Evolutionary conservation across 2,888 invertebrate genomes (phyloP).

Genomic region (Agonopterix arenella): DNA sequence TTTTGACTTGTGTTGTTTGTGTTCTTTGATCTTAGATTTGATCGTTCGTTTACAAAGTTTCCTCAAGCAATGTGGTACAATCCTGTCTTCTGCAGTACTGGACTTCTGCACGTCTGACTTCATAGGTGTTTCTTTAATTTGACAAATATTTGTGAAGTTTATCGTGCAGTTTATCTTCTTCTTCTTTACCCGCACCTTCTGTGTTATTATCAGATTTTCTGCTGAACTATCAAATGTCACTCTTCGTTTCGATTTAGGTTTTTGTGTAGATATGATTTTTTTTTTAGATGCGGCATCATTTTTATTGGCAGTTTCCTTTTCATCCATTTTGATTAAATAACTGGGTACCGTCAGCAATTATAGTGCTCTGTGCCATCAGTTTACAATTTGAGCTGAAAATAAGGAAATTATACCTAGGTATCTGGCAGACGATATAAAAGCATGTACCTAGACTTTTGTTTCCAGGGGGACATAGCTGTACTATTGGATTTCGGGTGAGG

Average conservation of each 20-base stretch:
- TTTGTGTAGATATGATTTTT: neutral
- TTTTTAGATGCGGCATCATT: neutral
- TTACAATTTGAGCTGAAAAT: no score
- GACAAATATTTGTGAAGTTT: conserved; percentile 11
- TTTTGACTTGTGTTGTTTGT: no score
- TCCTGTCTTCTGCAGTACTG: conserved; percentile 4
- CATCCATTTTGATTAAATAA: no score
- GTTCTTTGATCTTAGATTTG: no score
- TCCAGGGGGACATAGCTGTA: no score
- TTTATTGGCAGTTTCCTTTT: no score
- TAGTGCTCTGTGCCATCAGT: no score
- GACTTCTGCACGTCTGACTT: neutral
- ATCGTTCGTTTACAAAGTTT: neutral
- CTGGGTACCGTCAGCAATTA: no score
- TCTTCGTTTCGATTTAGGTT: neutral
- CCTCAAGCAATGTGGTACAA: conserved; percentile 15
- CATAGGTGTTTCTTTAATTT: neutral
- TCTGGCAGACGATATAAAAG: no score
- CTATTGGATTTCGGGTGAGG: no score
- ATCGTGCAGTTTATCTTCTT: conserved; percentile 13
- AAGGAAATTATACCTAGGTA: no score
- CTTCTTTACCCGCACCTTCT: conserved; percentile 15
- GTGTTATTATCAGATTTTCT: conserved; percentile 15
- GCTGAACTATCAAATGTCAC: neutral
- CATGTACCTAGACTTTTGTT: no score